Percentiles rank a stretch among this genome's conserved stretches.
Conservation (phyloP, 2,797 vertebrate species). For the Prionace glauca region DNA sequence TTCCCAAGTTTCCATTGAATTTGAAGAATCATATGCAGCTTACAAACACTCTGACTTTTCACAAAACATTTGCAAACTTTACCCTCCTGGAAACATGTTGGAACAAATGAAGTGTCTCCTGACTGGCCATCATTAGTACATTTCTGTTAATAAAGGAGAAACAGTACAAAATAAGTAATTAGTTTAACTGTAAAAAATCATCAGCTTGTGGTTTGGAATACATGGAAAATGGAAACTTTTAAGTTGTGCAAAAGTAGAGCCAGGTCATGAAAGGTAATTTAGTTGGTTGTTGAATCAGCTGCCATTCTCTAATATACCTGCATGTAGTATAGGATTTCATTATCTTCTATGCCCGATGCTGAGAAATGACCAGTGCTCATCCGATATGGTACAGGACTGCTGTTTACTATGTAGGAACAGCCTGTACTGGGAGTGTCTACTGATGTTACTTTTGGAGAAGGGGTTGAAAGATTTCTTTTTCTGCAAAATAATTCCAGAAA, state of each 20-base stretch:
- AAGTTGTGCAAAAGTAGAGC: background rate
- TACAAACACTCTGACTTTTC: background rate
- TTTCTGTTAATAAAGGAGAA: constrained; percentile 3
- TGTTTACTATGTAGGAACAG: background rate
- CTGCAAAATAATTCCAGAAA: background rate
- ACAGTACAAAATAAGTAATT: background rate
- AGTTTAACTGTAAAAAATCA: background rate
- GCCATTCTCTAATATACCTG: background rate
- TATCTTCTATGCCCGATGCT: constrained; percentile 20
- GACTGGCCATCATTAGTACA: no score
- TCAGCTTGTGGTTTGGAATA: background rate
- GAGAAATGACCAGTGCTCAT: constrained; percentile 23
- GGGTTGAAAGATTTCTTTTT: background rate
- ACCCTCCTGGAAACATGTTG: background rate
- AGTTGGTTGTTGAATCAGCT: background rate
- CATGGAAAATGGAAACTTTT: background rate
- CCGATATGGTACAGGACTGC: background rate
- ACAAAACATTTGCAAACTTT: background rate
- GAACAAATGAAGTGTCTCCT: background rate
- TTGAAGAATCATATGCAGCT: background rate
- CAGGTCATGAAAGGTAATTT: background rate
- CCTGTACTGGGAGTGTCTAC: background rate
- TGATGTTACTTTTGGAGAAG: background rate
- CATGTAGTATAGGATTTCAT: background rate
- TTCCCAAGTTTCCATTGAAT: background rate